Base-by-base conservation (phyloP, 2,888 invertebrate species). In the Tenthredo scrophulariae region DNA sequence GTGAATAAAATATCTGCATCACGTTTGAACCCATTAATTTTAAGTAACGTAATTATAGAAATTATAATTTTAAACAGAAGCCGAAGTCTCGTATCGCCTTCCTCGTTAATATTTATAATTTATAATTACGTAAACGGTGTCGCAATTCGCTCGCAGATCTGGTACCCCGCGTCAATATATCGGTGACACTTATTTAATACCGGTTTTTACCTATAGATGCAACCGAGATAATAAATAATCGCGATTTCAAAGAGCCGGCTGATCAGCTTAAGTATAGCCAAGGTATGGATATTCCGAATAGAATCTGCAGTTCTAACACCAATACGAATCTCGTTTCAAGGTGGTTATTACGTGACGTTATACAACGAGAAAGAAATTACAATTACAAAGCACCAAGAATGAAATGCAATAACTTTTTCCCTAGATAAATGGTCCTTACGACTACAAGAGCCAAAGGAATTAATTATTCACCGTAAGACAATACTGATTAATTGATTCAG, bases 81-180 rank as follows among this genome's bases (percentile, higher is more conserved):
- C 58, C 13, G 10, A 10, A 15, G 2, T 10, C 58, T 54, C 15
- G 79, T 33, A 7, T 15, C 26, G 22, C 46, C 46, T 75, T 54
- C 50, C 79, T 79, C 33, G 37, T 79, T 58, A 79, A 50, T 62
- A 80, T 62, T 62, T 80, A 80, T 80, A 65, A 62, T 80, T 80
- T 33, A 58, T 58, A 80, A 62, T 62, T 80, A 65, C 80, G 62
- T 80, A 58, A 58, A 80, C 58, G 37, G 40, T 77, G 46, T 77
- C 33, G 77, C 54, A 77, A 77, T 54, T 10, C 26, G 40, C 0
- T 33, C 33, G 54, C 43, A 22, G 74, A 40, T 74, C 43, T 22
- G 43, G 6, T 74, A 43, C 50, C n/a, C 54, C n/a, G 77, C n/a
- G 77, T 54, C 54, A 26, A 77, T 77, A 50, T 54, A 26, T 54